These are phyloP conservation scores for Micromys minutus DNA, from an alignment of 2,113 vertebrate species.

Conservation along the genomic window DNA sequence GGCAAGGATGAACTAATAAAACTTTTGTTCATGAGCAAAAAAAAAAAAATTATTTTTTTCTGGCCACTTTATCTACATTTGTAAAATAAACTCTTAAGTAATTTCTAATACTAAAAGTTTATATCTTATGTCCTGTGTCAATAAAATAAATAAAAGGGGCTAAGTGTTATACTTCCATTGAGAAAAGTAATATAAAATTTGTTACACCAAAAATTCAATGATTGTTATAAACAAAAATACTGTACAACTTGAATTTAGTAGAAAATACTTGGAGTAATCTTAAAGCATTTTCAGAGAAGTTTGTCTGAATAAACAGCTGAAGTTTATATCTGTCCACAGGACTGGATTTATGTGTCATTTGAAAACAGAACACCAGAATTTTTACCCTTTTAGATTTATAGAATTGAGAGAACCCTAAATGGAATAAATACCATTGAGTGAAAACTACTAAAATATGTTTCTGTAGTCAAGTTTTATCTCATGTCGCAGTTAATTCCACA, in stretches of 20 bases:
- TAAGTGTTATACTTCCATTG: not conserved
- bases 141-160: not conserved
- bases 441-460: not conserved
- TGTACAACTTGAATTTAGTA: not conserved
- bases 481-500: not conserved
- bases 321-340: not conserved
- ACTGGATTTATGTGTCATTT: not conserved
- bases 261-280: not conserved
- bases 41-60: not conserved
- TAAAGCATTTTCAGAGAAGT: not conserved
- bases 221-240: not conserved
- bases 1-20: not conserved
- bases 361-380: not conserved
- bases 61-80: not conserved
- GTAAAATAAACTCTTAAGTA: constrained; percentile 25
- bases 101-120: constrained; percentile 12
- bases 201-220: not conserved
- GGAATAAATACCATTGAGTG: constrained; percentile 1
- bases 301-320: not conserved
- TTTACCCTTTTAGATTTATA: not conserved
- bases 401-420: not conserved
- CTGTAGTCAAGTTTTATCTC: not conserved
- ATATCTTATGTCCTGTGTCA: not conserved
- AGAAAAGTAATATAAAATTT: not conserved
- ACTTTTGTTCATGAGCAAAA: constrained; percentile 13